Percentiles rank a stretch among this genome's conserved stretches.
Evolutionary conservation across 2,797 vertebrate species (phyloP).

Genomic region (Leuciscus waleckii): DNA sequence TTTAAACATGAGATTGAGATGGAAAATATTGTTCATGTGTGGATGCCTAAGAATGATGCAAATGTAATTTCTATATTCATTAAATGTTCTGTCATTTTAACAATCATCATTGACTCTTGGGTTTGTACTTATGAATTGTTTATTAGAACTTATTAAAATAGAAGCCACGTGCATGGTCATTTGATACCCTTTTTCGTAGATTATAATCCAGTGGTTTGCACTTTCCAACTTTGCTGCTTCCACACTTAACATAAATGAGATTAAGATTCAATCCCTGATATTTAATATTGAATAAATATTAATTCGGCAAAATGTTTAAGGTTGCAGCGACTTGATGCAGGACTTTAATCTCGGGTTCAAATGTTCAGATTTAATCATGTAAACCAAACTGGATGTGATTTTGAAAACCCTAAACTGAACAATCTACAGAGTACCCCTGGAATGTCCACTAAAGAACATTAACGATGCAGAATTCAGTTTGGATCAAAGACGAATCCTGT

Average conservation of each 20-base stretch:
- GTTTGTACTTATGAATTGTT: conserved; percentile 57
- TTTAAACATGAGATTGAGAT: background rate
- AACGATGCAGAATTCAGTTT: background rate
- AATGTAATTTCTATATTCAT: conserved; percentile 75
- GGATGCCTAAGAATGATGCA: conserved; percentile 58
- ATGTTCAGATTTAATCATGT: conserved; percentile 48
- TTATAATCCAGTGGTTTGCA: background rate
- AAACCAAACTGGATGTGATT: conserved; percentile 48
- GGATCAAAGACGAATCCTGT: background rate
- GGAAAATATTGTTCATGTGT: background rate
- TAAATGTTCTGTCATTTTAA: conserved; percentile 77
- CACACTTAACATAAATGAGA: background rate
- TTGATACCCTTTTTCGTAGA: background rate
- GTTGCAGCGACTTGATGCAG: conserved; percentile 50
- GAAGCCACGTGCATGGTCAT: background rate
- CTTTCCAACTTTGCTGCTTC: background rate
- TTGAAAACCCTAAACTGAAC: conserved; percentile 55
- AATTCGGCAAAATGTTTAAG: background rate
- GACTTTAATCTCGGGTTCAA: conserved; percentile 61
- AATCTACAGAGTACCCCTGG: background rate
- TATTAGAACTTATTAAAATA: conserved; percentile 8
- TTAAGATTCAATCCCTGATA: background rate
- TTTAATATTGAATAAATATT: background rate
- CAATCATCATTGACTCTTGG: conserved; percentile 63
- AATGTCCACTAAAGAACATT: background rate